Evolutionary conservation across 2,888 invertebrate genomes (phyloP), one percentile per base, ranked within the genome.

Genomic region (Lingula anatina): DNA sequence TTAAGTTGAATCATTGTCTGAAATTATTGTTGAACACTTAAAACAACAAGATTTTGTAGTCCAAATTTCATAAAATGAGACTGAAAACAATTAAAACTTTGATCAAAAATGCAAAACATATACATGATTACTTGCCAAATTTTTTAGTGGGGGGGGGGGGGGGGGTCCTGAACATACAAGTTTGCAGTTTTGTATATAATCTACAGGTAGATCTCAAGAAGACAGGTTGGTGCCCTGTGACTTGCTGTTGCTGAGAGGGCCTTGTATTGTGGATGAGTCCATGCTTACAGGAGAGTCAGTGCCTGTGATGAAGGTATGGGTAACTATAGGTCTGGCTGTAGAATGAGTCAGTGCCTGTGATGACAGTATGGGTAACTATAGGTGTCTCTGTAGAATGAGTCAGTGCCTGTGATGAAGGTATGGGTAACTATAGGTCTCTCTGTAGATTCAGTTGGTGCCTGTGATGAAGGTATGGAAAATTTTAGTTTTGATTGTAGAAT

Each of bases 221-320:
- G 95, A 96, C 65, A 89, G 75, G 53, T 81, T 94, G 55, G 91
- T 97, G 44, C 99, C 99, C 2, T 99, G 99, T 79, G 99, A 99
- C 78, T 83, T 99, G 76, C 81, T 99, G 26, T 80, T 99, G 39
- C 75, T 99, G 49, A 83, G 95, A 68, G 99, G 99, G 5, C 88
- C 91, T 2, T 97, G 97, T 74, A 96, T 99, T 66, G 92, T 99
- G 1, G 99, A 99, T 73, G 99, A 99, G 78, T 95, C 96, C 63
- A 95, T 99, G 95, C 81, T 99, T 54, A 99, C 99, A 15, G 97
- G 87, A 47, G 99, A 99, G 79, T 96, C 95, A 54, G 95, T 99
- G 5, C 99, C 99, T 1, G 97, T 97, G 80, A 97, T 99, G 95
- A 99, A 82, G 71, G 81, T 79, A 59, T 38, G 54, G 31, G 35